Percentiles rank a stretch among this genome's conserved stretches.
Evolutionary conservation across 2,888 invertebrate species (phyloP).

Genomic region (Nomada goodeniana): DNA sequence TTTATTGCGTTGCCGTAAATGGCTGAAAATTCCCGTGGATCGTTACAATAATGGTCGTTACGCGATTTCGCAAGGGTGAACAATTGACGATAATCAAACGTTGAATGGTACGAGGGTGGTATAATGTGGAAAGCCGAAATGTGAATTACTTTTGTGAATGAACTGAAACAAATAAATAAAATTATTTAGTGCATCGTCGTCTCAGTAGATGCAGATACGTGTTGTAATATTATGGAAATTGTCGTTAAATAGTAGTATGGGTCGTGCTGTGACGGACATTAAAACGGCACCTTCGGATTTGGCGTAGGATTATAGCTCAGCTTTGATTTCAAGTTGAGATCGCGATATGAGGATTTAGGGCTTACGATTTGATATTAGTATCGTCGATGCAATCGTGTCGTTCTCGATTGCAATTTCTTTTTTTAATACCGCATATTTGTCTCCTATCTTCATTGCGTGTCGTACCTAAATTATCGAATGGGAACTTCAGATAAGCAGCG

Average conservation of each 20-base stretch:
- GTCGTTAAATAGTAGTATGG: constrained; percentile 13
- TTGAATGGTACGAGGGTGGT: neutral
- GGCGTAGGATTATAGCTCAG: neutral
- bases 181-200: constrained; percentile 6
- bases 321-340: constrained; percentile 10
- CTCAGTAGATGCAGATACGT: constrained; percentile 5
- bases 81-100: neutral
- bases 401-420: too few relatives aligned
- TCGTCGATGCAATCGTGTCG: too few relatives aligned
- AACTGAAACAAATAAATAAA: neutral
- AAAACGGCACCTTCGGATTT: neutral
- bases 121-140: neutral
- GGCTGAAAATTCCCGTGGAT: neutral
- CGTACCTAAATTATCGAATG: too few relatives aligned
- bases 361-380: too few relatives aligned
- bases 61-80: neutral
- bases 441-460: too few relatives aligned
- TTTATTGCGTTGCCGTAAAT: too few relatives aligned
- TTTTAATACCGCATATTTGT: too few relatives aligned
- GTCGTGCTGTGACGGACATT: neutral
- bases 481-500: too few relatives aligned
- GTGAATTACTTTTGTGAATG: neutral
- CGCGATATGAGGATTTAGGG: too few relatives aligned
- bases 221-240: constrained; percentile 26
- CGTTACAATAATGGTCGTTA: neutral